phyloP scores from a whole-genome alignment of 2,888 invertebrate genomes.

The Dendrolimus pini region DNA sequence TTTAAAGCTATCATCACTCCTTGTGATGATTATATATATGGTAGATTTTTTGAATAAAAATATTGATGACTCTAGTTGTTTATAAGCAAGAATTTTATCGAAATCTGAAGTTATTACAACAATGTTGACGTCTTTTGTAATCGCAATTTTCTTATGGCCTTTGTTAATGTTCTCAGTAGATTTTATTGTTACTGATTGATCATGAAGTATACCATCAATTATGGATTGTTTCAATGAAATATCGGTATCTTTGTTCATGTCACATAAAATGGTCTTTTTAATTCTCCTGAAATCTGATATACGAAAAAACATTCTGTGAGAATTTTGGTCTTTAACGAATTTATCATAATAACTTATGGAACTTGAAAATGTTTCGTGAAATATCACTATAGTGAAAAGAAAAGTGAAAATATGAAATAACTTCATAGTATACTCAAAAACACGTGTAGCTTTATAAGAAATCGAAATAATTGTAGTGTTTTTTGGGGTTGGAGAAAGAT shows the following conservation, averaged over 20 bases:
- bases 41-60: constrained; percentile 22
- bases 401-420: neutral
- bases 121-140: constrained; percentile 17
- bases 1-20: constrained; percentile 14
- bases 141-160: constrained; percentile 2
- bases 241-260: constrained; percentile 7
- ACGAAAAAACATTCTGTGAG: constrained; percentile 3
- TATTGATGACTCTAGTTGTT: neutral
- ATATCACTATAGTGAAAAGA: neutral
- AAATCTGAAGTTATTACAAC: constrained; percentile 17
- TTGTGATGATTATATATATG: constrained; percentile 27
- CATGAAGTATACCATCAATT: constrained; percentile 1
- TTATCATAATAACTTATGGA: neutral
- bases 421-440: no score
- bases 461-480: no score
- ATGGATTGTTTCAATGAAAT: constrained; percentile 10
- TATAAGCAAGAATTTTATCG: neutral
- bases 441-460: no score
- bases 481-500: no score
- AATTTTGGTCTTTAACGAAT: constrained; percentile 8
- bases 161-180: neutral
- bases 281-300: neutral
- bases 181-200: constrained; percentile 7
- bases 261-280: constrained; percentile 5
- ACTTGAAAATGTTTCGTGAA: neutral